Percentiles rank a stretch among this genome's conserved stretches.
Evolutionary conservation across 2,113 vertebrate genomes (phyloP).

Genomic region (Procapra przewalskii): DNA sequence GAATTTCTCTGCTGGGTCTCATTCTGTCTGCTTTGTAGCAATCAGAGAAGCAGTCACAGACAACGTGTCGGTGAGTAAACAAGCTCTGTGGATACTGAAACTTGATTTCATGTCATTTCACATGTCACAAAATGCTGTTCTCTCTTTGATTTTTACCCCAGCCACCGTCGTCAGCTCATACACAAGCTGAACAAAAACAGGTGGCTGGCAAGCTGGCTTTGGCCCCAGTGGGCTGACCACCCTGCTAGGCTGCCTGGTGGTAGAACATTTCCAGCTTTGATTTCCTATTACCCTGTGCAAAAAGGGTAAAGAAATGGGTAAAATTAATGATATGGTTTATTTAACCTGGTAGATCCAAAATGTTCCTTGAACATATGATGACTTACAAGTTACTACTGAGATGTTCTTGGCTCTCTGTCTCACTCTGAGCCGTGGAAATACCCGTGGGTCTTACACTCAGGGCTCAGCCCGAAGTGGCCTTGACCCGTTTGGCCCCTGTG

Average conservation of each 20-base stretch:
- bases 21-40: neutral
- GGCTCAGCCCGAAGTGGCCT: too few relatives aligned
- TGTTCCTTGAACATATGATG: neutral
- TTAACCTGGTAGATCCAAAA: neutral
- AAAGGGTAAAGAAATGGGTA: neutral
- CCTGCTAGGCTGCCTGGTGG: rapidly evolving
- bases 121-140: neutral
- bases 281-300: neutral
- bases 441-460: rapidly evolving
- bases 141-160: neutral
- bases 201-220: neutral
- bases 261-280: rapidly evolving
- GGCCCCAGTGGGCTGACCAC: neutral
- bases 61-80: neutral
- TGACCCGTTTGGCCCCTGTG: rapidly evolving
- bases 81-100: neutral
- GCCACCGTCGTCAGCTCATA: neutral
- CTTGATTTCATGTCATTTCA: neutral
- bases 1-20: neutral
- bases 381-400: neutral
- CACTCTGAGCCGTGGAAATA: too few relatives aligned
- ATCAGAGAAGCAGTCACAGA: neutral
- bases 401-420: neutral
- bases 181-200: neutral
- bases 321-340: neutral